These are phyloP conservation scores for Trimorus sp. DNA, from an alignment of 2,888 invertebrate species.

Conservation along the genomic window DNA sequence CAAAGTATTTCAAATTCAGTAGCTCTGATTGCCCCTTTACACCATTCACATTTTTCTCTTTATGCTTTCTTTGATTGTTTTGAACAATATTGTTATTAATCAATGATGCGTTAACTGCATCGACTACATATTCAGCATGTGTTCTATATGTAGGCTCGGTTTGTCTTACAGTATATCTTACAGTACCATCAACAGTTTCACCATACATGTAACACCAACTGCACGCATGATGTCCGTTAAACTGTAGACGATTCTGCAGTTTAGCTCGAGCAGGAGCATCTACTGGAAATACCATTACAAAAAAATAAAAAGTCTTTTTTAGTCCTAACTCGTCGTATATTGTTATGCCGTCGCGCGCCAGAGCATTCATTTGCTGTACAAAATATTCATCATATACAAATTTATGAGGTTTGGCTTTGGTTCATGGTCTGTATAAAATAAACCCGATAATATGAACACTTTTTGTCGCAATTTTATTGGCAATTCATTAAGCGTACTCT, in stretches of 20 bases:
- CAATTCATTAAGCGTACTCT: constrained; percentile 14
- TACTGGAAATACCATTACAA: constrained; percentile 7
- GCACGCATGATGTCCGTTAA: too few relatives aligned
- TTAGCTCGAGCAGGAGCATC: constrained; percentile 17
- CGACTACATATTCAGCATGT: constrained; percentile 14
- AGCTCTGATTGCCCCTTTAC: constrained; percentile 40
- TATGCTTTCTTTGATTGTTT: constrained; percentile 1
- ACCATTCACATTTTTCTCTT: constrained; percentile 19
- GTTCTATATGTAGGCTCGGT: background rate
- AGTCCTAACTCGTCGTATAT: background rate
- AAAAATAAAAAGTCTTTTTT: constrained; percentile 9
- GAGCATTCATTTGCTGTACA: background rate
- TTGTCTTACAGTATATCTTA: background rate
- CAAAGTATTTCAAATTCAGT: constrained; percentile 26
- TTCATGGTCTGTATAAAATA: constrained; percentile 13
- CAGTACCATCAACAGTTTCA: too few relatives aligned
- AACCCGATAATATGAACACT: constrained; percentile 1
- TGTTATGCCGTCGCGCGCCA: background rate
- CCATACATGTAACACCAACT: constrained; percentile 31
- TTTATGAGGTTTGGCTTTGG: constrained; percentile 15
- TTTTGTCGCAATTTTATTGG: constrained; percentile 13
- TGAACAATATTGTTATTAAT: constrained; percentile 12
- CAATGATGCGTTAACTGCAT: constrained; percentile 6
- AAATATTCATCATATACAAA: constrained; percentile 17
- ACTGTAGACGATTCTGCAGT: constrained; percentile 17